Conservation (phyloP, 2,888 invertebrate species). For the Drosophila aldrichi region DNA sequence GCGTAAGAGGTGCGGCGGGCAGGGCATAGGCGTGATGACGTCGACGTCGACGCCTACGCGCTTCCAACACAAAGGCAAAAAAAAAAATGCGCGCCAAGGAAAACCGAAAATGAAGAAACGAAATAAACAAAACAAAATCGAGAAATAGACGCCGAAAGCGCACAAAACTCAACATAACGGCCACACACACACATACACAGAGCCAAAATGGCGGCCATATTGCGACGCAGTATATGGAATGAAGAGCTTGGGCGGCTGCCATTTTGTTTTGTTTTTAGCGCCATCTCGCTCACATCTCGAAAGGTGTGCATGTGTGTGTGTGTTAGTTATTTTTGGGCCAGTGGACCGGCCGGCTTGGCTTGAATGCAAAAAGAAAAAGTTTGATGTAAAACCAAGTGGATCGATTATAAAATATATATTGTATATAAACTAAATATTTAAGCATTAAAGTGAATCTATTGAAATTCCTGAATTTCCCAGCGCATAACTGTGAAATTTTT, state of each 20-base stretch:
- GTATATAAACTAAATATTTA: not conserved
- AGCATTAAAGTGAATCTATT: slow-evolving; percentile 19
- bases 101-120: slow-evolving; percentile 51
- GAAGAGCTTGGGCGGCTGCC: slow-evolving; percentile 65
- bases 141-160: slow-evolving; percentile 41
- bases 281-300: slow-evolving; percentile 43
- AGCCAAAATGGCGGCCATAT: slow-evolving; percentile 74
- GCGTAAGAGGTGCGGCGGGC: not conserved
- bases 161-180: slow-evolving; percentile 62
- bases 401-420: not conserved
- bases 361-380: slow-evolving; percentile 10
- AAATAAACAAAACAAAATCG: slow-evolving; percentile 70
- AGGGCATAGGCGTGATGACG: slow-evolving; percentile 48
- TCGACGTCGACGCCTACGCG: slow-evolving; percentile 64
- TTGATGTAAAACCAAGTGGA: slow-evolving; percentile 11
- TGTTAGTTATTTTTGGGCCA: slow-evolving; percentile 5
- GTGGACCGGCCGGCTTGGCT: slow-evolving; percentile 28
- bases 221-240: slow-evolving; percentile 68
- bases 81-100: slow-evolving; percentile 45
- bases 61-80: slow-evolving; percentile 9
- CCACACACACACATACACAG: not conserved
- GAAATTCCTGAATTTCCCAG: slow-evolving; percentile 7
- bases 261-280: slow-evolving; percentile 66
- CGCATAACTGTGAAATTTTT: not conserved
- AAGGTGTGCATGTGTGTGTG: slow-evolving; percentile 1